phyloP scores from a whole-genome alignment of 2,113 vertebrate genomes.

The Hypocryptadius cinnamomeus region DNA sequence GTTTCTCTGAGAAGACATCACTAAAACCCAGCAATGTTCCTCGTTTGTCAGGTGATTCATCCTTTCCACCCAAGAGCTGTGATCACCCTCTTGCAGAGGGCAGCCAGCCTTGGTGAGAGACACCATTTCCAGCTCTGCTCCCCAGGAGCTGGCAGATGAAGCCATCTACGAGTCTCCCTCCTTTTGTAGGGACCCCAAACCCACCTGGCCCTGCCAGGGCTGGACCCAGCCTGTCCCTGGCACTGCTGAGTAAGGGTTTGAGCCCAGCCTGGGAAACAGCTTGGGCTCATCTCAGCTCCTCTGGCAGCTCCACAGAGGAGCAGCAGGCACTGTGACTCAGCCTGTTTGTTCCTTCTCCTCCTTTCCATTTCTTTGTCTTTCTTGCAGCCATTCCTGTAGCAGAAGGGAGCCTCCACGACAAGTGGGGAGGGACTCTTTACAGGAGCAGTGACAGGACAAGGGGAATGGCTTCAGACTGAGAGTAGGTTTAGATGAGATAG shows the following conservation, averaged over 20 bases:
- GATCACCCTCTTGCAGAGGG: not conserved
- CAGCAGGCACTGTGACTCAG: not conserved
- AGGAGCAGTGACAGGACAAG: not conserved
- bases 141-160: not conserved
- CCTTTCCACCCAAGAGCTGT: not conserved
- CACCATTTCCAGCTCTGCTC: not conserved
- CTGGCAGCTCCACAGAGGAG: not conserved
- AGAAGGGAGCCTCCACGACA: accelerated
- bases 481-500: not conserved
- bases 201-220: accelerated
- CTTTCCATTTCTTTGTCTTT: not conserved
- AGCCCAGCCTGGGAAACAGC: not conserved
- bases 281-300: accelerated
- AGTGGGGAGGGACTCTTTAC: not conserved
- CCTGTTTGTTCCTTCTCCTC: too few relatives aligned
- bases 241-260: accelerated
- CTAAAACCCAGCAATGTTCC: not conserved
- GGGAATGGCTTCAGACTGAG: not conserved
- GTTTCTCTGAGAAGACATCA: accelerated
- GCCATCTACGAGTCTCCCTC: accelerated
- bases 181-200: not conserved
- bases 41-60: accelerated
- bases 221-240: not conserved
- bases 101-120: not conserved
- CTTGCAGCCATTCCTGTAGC: too few relatives aligned